Evolutionary conservation across 2,888 invertebrate genomes (phyloP).

Genomic region (Phaedon cochleariae): DNA sequence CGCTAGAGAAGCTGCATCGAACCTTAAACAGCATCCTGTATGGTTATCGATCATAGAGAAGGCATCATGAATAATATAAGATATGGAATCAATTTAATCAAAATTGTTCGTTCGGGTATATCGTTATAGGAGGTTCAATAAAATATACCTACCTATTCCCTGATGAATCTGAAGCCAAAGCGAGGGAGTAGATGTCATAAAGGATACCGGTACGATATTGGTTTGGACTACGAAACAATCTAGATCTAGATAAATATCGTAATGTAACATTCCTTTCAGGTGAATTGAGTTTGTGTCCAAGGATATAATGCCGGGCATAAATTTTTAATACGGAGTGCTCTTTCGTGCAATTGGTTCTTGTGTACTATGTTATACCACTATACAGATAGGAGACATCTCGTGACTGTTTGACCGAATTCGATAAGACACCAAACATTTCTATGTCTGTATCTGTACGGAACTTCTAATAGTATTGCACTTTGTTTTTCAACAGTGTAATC

Average conservation of each 20-base stretch:
- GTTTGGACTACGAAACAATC: conserved; percentile 27
- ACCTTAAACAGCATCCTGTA: too few relatives aligned
- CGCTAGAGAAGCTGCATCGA: too few relatives aligned
- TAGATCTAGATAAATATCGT: conserved; percentile 29
- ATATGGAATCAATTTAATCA: too few relatives aligned
- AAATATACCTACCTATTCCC: background rate
- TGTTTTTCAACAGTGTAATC: too few relatives aligned
- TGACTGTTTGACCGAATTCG: too few relatives aligned
- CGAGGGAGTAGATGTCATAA: conserved; percentile 17
- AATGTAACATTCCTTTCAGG: conserved; percentile 32
- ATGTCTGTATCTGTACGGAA: too few relatives aligned
- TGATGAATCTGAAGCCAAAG: background rate
- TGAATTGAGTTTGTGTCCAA: conserved; percentile 31
- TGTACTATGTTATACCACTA: background rate
- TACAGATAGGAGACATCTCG: background rate
- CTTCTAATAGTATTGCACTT: too few relatives aligned
- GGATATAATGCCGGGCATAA: conserved; percentile 27
- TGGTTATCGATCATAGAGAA: too few relatives aligned
- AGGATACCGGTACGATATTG: conserved; percentile 28
- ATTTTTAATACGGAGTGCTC: conserved; percentile 26
- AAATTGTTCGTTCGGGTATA: background rate
- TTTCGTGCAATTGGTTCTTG: conserved; percentile 5
- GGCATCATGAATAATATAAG: too few relatives aligned
- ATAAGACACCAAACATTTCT: too few relatives aligned
- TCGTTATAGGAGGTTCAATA: background rate